Base-by-base conservation (phyloP, 2,888 invertebrate species). In the Hedya salicella region DNA sequence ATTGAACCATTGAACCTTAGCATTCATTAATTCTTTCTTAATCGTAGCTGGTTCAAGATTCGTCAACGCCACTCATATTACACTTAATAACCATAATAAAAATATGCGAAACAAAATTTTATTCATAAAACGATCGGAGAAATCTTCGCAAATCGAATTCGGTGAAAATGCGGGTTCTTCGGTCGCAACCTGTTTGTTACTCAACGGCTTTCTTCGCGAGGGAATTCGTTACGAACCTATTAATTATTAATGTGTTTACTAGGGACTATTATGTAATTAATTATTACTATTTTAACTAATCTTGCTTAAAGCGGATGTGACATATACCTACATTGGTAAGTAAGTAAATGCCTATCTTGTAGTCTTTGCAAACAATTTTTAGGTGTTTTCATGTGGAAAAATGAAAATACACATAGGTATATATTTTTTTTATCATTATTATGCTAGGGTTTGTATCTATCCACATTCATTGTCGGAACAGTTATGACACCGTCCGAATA, bases 111-210 rank as follows among this genome's bases (percentile, higher is more conserved):
- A 61, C n/a, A 64, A 21, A 21, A 54, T 53, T 65, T 62, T 52
- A 69, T 74, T 78, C 78, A 77, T 79, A 79, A 36, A 74, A 70
- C 69, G 75, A 75, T 71, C 70, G 72, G 79, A 77, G 81, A 81
- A 80, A 81, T 76, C 78, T 72, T 70, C 66, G 66, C 57, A 68
- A 62, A 68, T 65, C 66, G 66, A 61, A 54, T 66, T 71, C 75
- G 78, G 81, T 83, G 81, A 78, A 62, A 67, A 67, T 68, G 57
- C 57, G 19, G 32, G 30, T 19, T 46, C 57, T 54, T 49, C 46
- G 56, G 66, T 78, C 66, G 60, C 60, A 79, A 86, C 85, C 84
- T 77, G 86, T 86, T 80, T 73, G 80, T 87, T 89, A 86, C 81
- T 73, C 78, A 85, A 88, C 68, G 69, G 69, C 73, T 69, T 74